Evolutionary conservation across 2,113 vertebrate species (phyloP).

Genomic region (Xerus inauris): DNA sequence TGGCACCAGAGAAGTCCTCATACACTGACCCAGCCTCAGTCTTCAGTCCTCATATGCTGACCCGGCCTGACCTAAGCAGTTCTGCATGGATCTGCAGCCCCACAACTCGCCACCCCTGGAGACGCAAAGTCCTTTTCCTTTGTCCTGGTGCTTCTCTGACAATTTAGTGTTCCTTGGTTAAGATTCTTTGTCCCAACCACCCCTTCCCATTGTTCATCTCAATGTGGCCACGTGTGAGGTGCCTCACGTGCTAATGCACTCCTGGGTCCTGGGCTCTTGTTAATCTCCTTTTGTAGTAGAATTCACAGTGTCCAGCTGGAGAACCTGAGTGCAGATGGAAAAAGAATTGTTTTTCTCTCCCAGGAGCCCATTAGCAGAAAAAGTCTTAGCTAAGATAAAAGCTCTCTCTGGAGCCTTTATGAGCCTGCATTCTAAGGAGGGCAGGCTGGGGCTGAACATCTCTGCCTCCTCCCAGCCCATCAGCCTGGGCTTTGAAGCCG

Average conservation of each 20-base stretch:
- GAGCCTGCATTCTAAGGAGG: neutral
- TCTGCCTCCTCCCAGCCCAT: neutral
- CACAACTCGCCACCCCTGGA: neutral
- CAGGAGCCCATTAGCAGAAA: neutral
- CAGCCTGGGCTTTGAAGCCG: neutral
- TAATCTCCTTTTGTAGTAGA: neutral
- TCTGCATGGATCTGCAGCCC: neutral
- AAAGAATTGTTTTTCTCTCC: neutral
- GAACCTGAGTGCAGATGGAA: neutral
- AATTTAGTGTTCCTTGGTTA: neutral
- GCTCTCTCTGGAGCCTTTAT: neutral
- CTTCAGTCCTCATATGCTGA: too few species aligned
- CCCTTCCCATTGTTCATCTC: neutral
- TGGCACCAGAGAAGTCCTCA: neutral
- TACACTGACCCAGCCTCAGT: too few species aligned
- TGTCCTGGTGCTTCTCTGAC: neutral
- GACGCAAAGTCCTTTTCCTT: neutral
- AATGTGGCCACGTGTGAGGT: neutral
- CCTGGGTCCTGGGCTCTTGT: neutral
- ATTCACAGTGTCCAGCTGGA: neutral
- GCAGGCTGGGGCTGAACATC: neutral
- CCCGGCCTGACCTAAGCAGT: neutral
- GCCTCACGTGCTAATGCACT: too few species aligned
- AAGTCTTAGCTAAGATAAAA: neutral
- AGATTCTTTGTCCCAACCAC: neutral